Evolutionary conservation across 2,113 vertebrate genomes (phyloP), one percentile per base, ranked within the genome.

Genomic region (Sinocyclocheilus maitianheensis): DNA sequence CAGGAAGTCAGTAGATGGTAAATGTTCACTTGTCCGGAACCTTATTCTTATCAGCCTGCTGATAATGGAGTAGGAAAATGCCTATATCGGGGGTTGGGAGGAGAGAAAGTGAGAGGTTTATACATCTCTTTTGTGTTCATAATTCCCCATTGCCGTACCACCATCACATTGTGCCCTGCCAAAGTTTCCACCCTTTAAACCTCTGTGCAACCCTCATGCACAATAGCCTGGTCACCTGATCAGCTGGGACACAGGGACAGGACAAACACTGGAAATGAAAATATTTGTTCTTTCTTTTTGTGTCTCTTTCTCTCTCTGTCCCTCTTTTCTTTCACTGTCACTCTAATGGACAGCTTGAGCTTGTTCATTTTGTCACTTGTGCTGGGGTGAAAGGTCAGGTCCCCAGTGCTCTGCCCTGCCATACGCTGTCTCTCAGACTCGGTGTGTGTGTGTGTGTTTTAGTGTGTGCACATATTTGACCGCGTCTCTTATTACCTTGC

Each of bases 271-370:
- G 63, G 26, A 86, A 76, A 75, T 81, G 71, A 26, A 65, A 85
- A 67, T 75, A 81, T 72, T 81, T 26, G 37, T 14, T 84, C 16
- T 46, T 46, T 55, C 55, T 82, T 79, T 80, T 22, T 40, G 34
- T 18, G 13, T 43, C 74, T 18, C 20, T 51, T 34, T 55, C 14
- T 60, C 30, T 58, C 3, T 67, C 34, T 71, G 18, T 58, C 53
- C 48, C 43, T 62, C 58, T 85, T 14, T 72, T 83, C 65, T 86
- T 26, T 77, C 14, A 16, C 58, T 51, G 34, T 85, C 18, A 55
- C 6, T 22, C 48, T 83, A 77, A 80, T 71, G 26, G 79, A 87
- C 92, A 92, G 92, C 90, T 92, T 91, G 88, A 92, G 92, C 90
- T 92, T 91, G 88, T n/a, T 63, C n/a, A 71, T 40, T 89, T 83